phyloP scores from a whole-genome alignment of 1,140 invertebrate species.

The Paralvinella palmiformis region DNA sequence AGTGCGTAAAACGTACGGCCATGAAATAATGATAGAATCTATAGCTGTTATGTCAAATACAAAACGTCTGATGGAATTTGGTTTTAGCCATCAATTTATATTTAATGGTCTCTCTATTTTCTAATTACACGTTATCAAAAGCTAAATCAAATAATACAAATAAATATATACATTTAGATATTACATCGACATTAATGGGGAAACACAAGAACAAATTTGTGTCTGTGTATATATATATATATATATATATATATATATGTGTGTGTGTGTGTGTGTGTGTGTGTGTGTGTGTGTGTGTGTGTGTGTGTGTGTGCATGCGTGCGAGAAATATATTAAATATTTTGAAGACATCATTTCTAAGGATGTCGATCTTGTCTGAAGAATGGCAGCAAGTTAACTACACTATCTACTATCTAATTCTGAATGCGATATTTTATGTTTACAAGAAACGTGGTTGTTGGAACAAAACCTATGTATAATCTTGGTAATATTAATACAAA shows the following conservation, averaged over 20 bases:
- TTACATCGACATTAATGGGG: neutral
- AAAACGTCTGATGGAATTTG: too few species aligned
- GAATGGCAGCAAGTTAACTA: neutral
- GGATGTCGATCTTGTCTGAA: neutral
- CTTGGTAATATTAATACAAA: too few species aligned
- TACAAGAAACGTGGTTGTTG: neutral
- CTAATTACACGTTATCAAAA: too few species aligned
- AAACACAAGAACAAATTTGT: neutral
- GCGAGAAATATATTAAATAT: neutral
- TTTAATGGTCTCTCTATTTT: too few species aligned
- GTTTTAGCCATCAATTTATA: too few species aligned
- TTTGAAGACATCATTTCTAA: neutral
- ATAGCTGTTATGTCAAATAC: too few species aligned
- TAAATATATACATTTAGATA: neutral
- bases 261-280: neutral
- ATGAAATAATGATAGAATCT: too few species aligned
- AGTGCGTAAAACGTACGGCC: too few species aligned
- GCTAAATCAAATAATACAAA: too few species aligned
- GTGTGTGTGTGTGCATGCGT: too few species aligned
- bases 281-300: too few species aligned
- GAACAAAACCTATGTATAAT: neutral
- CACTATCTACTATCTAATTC: neutral
- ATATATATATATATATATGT: neutral
- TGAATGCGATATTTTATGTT: neutral
- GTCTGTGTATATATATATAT: neutral